Conservation (phyloP, 2,797 vertebrate genomes). For the Kryptolebias ocellatus region DNA sequence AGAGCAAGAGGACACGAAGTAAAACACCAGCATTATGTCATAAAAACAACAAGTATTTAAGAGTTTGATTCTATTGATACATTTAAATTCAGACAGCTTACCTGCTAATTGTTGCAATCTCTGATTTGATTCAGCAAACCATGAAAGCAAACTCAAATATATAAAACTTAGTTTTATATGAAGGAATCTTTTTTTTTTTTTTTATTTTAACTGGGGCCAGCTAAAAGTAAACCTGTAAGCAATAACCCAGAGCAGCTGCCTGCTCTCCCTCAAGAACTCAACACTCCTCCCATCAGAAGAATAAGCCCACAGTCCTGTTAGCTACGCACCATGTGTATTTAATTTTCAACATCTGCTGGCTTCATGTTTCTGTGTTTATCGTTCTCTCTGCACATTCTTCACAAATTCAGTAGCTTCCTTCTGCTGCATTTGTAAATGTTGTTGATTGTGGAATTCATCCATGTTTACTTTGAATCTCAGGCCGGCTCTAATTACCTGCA, state of each 20-base stretch:
- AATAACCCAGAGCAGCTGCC: constrained; percentile 81
- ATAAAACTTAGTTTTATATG: constrained; percentile 43
- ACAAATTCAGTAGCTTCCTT: constrained; percentile 99
- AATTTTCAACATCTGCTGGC: constrained; percentile 93
- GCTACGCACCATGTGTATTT: constrained; percentile 85
- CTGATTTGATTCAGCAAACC: constrained; percentile 46
- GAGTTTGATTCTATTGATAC: constrained; percentile 53
- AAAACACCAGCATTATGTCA: background rate
- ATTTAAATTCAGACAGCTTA: constrained; percentile 57
- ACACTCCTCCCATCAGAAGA: constrained; percentile 75
- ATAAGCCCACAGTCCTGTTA: constrained; percentile 77
- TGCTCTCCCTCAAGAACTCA: constrained; percentile 60
- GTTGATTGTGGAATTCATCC: constrained; percentile 97
- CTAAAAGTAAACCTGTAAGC: constrained; percentile 73
- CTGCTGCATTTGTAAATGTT: constrained; percentile 96
- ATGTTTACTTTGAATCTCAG: constrained; percentile 97
- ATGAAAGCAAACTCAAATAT: constrained; percentile 38
- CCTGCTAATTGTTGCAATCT: constrained; percentile 49
- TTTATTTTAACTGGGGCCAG: constrained; percentile 47
- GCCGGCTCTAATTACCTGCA: constrained; percentile 93
- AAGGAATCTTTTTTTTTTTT: constrained; percentile 58
- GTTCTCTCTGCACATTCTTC: constrained; percentile 93
- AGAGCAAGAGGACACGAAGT: no score
- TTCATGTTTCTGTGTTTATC: constrained; percentile 88
- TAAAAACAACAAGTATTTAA: constrained; percentile 18